Base-by-base conservation (phyloP, 2,113 vertebrate species). In the Alosa alosa region DNA sequence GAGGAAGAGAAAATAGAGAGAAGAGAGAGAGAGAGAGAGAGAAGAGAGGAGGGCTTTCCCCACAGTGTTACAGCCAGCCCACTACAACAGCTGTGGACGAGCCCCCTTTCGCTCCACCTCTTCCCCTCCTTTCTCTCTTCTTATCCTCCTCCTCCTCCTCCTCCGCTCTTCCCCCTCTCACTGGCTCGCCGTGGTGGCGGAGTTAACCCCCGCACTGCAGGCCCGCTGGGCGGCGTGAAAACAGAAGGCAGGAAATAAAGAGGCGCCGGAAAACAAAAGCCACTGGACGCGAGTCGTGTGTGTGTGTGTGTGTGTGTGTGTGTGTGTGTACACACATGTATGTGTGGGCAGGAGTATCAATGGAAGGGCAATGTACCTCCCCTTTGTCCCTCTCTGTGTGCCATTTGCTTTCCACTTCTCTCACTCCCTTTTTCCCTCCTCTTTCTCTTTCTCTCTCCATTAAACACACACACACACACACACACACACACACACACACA, bases 1-100 rank as follows among this genome's bases (percentile, higher is more conserved):
- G 72, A 72, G 5, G 20, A 18, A 57, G 17, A 39, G 84, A 36
- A 15, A 44, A 36, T 52, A n/a, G 81, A 20, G 46, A 25, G 52
- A n/a, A 78, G 31, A 75, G 68, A 36, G 68, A 39, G 68, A 75
- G 7, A 11, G 68, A 75, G 68, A 75, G 25, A n/a, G 85, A 44
- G n/a, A 47, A 20, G 45, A 25, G 72, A 39, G 82, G 81, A 81
- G 50, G 68, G 68, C 44, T 55, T 82, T 86, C 68, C 85, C 55
- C 39, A 50, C n/a, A 46, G 72, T 10, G 55, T 36, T 83, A 84
- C 41, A 57, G 18, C 52, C 85, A 60, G 52, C 87, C 36, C 50
- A 46, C 84, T 82, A 88, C 84, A 87, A 87, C 84, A 90, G 82
- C 81, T 87, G 88, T 86, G 87, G 86, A 89, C 83, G 17, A 84